phyloP scores from a whole-genome alignment of 2,113 vertebrate species.

The Cavia aperea region DNA sequence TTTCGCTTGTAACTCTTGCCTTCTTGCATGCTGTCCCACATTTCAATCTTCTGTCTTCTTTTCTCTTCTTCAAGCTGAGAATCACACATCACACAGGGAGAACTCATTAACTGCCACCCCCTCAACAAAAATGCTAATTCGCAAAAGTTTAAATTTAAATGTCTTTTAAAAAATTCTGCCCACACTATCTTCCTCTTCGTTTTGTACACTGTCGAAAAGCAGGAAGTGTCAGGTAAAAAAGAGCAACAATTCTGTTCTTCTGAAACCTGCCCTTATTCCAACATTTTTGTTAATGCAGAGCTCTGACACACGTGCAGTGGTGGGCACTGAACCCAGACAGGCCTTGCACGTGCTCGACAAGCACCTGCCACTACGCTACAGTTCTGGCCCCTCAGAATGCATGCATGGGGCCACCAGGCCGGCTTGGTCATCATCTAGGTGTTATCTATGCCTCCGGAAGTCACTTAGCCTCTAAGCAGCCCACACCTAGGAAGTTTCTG shows the following conservation, averaged over 20 bases:
- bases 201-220: neutral
- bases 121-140: neutral
- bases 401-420: neutral
- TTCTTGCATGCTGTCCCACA: constrained; percentile 90
- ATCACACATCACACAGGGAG: neutral
- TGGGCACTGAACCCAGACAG: neutral
- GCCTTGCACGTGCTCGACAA: neutral
- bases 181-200: neutral
- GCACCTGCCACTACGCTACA: neutral
- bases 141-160: neutral
- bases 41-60: constrained; percentile 84
- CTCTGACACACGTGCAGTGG: neutral
- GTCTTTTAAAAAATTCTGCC: neutral
- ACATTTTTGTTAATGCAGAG: neutral
- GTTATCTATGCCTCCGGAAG: neutral
- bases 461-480: neutral
- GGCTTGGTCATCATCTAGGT: neutral
- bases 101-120: neutral
- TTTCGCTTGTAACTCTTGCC: constrained; percentile 84
- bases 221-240: neutral
- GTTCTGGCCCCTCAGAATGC: neutral
- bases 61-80: constrained; percentile 89
- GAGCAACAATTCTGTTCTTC: neutral
- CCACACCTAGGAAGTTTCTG: neutral
- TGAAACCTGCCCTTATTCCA: neutral